Evolutionary conservation across 1,140 invertebrate species (phyloP).

Genomic region (Radopholus similis): DNA sequence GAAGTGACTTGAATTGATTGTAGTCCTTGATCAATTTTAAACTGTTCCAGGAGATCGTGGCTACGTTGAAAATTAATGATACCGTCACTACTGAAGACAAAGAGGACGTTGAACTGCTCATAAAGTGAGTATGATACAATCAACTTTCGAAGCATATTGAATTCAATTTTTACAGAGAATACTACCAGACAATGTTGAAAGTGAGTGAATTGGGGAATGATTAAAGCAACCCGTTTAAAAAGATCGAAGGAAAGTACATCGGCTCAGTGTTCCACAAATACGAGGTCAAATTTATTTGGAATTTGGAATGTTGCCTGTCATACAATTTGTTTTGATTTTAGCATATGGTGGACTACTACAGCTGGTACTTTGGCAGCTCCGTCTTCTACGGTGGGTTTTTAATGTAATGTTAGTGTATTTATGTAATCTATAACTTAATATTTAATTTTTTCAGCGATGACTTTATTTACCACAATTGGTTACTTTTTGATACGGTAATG

Average conservation of each 20-base stretch:
- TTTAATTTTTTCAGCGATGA: slow-evolving; percentile 16
- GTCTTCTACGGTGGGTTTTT: slow-evolving; percentile 27
- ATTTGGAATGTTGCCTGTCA: too few relatives aligned
- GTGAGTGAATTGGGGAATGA: not conserved
- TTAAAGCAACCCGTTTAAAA: not conserved
- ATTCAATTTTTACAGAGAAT: slow-evolving; percentile 15
- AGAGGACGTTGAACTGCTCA: slow-evolving; percentile 17
- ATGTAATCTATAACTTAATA: not conserved
- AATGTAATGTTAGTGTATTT: not conserved
- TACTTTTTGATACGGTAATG: not conserved
- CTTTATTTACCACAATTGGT: slow-evolving; percentile 27
- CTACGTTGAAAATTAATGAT: not conserved
- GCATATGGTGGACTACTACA: slow-evolving; percentile 14
- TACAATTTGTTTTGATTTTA: too few relatives aligned
- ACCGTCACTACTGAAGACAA: not conserved
- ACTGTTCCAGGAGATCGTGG: not conserved
- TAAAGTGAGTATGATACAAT: slow-evolving; percentile 11
- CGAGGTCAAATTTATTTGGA: too few relatives aligned
- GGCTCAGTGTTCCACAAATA: slow-evolving; percentile 41
- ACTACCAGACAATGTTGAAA: slow-evolving; percentile 35
- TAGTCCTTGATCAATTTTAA: not conserved
- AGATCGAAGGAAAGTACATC: slow-evolving; percentile 28
- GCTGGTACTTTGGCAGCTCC: slow-evolving; percentile 36
- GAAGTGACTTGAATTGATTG: not conserved
- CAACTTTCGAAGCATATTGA: not conserved